Conservation (phyloP, 1,140 invertebrate species). For the Elymnias hypermnestra region DNA sequence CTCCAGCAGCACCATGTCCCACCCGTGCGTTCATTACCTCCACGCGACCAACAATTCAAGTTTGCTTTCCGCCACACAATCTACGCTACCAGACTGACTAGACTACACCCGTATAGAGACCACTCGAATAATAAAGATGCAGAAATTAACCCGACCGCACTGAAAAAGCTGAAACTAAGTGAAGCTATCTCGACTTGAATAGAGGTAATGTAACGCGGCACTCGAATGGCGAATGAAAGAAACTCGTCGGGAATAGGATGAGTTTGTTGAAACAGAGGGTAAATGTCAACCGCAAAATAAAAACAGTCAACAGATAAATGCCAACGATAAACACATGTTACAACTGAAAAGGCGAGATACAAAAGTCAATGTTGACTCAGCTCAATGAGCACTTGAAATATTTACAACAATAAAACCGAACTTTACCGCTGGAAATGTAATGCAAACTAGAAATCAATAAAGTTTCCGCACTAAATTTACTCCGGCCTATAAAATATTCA, state of each 20-base stretch:
- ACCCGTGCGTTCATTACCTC: conserved; percentile 72
- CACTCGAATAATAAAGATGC: conserved; percentile 75
- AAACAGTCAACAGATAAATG: conserved; percentile 76
- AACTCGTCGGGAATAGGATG: conserved; percentile 53
- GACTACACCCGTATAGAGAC: conserved; percentile 53
- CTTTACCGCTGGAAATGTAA: conserved; percentile 1
- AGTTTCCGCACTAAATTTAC: conserved; percentile 58
- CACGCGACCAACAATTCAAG: conserved; percentile 73
- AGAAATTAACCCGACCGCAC: conserved; percentile 69
- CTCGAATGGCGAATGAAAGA: conserved; percentile 68
- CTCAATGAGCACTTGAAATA: conserved; percentile 15
- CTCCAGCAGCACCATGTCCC: conserved; percentile 60
- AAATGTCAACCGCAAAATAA: conserved; percentile 73
- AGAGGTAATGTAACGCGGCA: conserved; percentile 65
- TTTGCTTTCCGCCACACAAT: conserved; percentile 73
- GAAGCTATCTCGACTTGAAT: conserved; percentile 73
- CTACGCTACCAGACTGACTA: conserved; percentile 65
- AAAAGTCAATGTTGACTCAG: conserved; percentile 49
- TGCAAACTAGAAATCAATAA: conserved; percentile 47
- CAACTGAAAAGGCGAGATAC: conserved; percentile 56
- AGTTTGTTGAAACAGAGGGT: conserved; percentile 68
- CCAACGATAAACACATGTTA: conserved; percentile 69
- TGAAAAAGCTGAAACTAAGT: conserved; percentile 74
- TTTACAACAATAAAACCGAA: conserved; percentile 2
- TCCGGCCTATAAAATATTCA: conserved; percentile 72